phyloP scores from a whole-genome alignment of 2,113 vertebrate genomes.

The Mugil cephalus region DNA sequence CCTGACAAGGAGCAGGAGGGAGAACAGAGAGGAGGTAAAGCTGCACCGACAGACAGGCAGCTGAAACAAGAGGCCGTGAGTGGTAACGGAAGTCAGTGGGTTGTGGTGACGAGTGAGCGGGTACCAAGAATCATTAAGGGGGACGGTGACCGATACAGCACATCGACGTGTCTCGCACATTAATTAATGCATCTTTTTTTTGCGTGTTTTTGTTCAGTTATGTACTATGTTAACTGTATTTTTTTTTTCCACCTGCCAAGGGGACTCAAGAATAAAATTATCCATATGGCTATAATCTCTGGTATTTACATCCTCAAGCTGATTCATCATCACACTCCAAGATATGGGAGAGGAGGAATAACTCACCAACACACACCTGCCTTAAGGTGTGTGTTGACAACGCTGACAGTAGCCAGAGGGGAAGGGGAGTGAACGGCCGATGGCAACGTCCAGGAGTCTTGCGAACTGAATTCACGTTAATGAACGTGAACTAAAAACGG shows the following conservation, averaged over 20 bases:
- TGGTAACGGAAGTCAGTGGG: too few species aligned
- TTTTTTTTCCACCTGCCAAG: too few species aligned
- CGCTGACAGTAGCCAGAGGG: conserved; percentile 43
- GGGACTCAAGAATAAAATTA: too few species aligned
- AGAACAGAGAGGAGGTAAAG: not conserved
- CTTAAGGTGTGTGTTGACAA: conserved; percentile 29
- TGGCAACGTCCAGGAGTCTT: not conserved
- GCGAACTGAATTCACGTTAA: not conserved
- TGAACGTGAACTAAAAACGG: not conserved
- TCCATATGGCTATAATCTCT: too few species aligned
- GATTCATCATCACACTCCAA: not conserved
- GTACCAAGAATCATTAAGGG: too few species aligned
- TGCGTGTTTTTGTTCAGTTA: too few species aligned
- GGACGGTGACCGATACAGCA: too few species aligned
- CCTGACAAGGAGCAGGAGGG: conserved; percentile 24
- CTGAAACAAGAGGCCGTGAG: not conserved
- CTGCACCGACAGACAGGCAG: conserved; percentile 1
- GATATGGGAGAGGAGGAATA: conserved; percentile 1
- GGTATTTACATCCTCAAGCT: too few species aligned
- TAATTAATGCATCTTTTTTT: too few species aligned
- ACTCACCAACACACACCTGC: conserved; percentile 30
- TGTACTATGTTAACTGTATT: too few species aligned
- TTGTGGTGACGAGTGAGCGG: too few species aligned
- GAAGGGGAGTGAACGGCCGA: conserved; percentile 10
- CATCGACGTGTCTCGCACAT: too few species aligned